These are phyloP conservation scores for Arvicanthis niloticus DNA, from an alignment of 2,113 vertebrate species.

Conservation along the genomic window DNA sequence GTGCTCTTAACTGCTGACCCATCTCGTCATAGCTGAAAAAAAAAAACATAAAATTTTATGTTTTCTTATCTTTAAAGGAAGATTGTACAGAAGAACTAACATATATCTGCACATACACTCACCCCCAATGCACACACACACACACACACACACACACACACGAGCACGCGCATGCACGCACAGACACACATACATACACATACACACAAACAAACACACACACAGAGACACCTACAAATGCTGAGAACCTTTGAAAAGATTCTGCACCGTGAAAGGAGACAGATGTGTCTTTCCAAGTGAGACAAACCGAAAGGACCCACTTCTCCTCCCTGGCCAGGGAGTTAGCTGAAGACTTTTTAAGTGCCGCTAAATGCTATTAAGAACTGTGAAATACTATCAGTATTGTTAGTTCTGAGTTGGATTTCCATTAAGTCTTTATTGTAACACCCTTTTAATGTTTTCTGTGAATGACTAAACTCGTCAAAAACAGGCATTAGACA, in stretches of 20 bases:
- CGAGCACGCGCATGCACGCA: too few species aligned
- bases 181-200: neutral
- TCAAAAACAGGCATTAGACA: neutral
- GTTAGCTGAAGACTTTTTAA: neutral
- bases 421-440: neutral
- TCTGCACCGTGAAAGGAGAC: neutral
- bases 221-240: neutral
- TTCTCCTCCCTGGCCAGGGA: neutral
- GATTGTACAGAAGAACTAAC: neutral
- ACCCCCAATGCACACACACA: neutral
- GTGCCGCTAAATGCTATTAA: neutral
- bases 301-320: neutral
- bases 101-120: neutral
- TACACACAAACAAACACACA: neutral
- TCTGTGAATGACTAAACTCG: neutral
- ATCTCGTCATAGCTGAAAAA: neutral
- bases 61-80: neutral
- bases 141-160: neutral
- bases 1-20: neutral
- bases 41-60: neutral
- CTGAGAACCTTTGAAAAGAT: conserved; percentile 36
- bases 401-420: neutral
- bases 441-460: neutral
- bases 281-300: neutral
- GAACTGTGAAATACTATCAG: neutral